phyloP scores from a whole-genome alignment of 2,797 vertebrate species.

The Loris lydekkerianus region DNA sequence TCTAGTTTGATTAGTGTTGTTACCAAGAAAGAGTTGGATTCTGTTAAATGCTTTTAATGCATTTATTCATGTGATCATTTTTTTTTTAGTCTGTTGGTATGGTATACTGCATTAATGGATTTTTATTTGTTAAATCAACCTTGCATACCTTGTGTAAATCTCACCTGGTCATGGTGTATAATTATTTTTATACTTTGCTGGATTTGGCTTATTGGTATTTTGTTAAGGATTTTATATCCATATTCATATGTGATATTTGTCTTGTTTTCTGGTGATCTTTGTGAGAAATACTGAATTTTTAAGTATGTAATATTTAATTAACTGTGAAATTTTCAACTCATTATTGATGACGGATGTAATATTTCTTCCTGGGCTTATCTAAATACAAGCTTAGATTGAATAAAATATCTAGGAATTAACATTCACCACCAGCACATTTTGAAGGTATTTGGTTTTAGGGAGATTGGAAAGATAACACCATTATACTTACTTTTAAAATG shows the following conservation, averaged over 20 bases:
- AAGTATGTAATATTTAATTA: background rate
- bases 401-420: background rate
- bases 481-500: background rate
- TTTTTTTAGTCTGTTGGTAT: background rate
- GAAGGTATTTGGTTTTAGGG: background rate
- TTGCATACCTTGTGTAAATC: background rate
- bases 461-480: background rate
- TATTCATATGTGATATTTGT: background rate
- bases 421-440: background rate
- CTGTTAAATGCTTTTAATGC: background rate
- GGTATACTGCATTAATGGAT: background rate
- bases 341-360: background rate
- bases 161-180: background rate
- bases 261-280: constrained; percentile 10
- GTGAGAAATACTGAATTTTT: background rate
- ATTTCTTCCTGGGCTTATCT: background rate
- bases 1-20: background rate
- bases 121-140: background rate
- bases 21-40: background rate
- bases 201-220: background rate
- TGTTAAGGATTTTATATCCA: background rate
- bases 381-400: background rate
- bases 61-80: background rate
- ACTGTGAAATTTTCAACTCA: background rate
- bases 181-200: constrained; percentile 27